Evolutionary conservation across 2,888 invertebrate species (phyloP).

Genomic region (Phyllotreta striolata): DNA sequence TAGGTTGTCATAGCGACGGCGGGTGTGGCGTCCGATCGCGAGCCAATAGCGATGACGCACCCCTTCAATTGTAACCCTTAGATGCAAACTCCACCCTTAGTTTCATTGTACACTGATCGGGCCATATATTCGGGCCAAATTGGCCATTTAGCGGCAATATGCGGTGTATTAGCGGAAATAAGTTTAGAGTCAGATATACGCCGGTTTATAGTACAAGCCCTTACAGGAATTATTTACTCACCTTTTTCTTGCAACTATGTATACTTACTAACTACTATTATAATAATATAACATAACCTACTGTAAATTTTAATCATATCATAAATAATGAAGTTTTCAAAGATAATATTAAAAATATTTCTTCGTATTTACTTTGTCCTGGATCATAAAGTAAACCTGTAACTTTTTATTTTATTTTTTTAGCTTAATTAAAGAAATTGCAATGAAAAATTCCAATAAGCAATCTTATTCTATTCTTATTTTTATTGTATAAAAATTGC

Average conservation of each 20-base stretch:
- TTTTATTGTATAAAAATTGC: too few species aligned
- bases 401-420: too few species aligned
- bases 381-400: too few species aligned
- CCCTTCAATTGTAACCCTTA: conserved; percentile 41
- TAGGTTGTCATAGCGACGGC: conserved; percentile 48
- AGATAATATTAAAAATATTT: neutral
- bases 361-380: too few species aligned
- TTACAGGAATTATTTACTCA: too few species aligned
- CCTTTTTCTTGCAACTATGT: too few species aligned
- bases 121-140: conserved; percentile 48
- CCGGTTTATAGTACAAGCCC: conserved; percentile 28
- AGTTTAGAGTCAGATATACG: conserved; percentile 44
- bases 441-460: too few species aligned
- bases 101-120: conserved; percentile 43
- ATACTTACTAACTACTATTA: too few species aligned
- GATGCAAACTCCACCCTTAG: conserved; percentile 44
- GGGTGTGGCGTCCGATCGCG: conserved; percentile 42
- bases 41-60: conserved; percentile 43
- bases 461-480: too few species aligned
- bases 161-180: conserved; percentile 57
- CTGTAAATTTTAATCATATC: too few species aligned
- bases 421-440: too few species aligned
- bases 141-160: conserved; percentile 57
- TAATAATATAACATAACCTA: too few species aligned
- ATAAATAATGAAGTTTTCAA: neutral